These are phyloP conservation scores for Clivina fossor DNA, from an alignment of 2,888 invertebrate species.

Conservation along the genomic window DNA sequence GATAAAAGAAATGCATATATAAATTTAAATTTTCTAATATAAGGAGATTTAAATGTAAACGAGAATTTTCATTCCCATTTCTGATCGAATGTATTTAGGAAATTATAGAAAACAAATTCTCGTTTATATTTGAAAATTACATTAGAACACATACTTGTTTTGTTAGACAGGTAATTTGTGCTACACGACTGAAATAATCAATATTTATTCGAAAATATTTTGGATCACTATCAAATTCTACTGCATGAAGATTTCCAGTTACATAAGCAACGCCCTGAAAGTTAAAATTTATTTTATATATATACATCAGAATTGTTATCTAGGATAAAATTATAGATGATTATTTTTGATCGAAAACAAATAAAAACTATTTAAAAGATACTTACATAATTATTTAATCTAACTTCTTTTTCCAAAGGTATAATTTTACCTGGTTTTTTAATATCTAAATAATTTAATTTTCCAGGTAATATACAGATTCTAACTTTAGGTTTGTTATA, in stretches of 20 bases:
- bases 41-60: constrained; percentile 1
- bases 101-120: not conserved
- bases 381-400: not conserved
- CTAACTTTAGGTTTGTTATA: constrained; percentile 51
- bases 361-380: not conserved
- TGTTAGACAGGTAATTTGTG: constrained; percentile 63
- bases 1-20: not conserved
- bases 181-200: constrained; percentile 59
- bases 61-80: no score
- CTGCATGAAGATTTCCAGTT: constrained; percentile 56
- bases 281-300: not conserved
- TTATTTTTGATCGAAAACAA: constrained; percentile 2
- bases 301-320: not conserved
- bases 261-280: constrained; percentile 60
- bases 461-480: constrained; percentile 61
- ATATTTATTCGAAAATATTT: constrained; percentile 63
- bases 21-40: not conserved
- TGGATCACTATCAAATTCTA: constrained; percentile 49
- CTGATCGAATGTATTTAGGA: not conserved
- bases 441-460: constrained; percentile 61
- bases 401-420: constrained; percentile 54
- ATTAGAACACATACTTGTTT: constrained; percentile 52
- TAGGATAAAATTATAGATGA: not conserved
- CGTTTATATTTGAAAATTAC: constrained; percentile 4
- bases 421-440: constrained; percentile 60